Base-by-base conservation (phyloP, 30 jellyfish, hydroid and myxozoan genomes). In the Chrysaora quinquecirrha region DNA sequence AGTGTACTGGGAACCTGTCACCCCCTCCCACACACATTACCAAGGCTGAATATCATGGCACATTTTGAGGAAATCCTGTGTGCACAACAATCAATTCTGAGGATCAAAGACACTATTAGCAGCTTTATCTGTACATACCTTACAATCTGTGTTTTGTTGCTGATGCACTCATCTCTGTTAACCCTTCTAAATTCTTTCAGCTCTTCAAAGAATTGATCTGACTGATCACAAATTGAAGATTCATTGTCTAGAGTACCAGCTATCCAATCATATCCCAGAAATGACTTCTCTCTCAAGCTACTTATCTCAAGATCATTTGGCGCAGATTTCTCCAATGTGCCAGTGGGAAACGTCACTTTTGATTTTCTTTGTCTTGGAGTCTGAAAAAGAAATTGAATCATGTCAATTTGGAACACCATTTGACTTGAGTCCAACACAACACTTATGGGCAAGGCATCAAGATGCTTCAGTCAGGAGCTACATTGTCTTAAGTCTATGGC, bases 231-330 rank as follows among this genome's bases (percentile, higher is more conserved):
- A n/a, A 50, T 64, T 24, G 50, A 54, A 16, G 86, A 58, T 28
- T 16, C 67, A 84, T 89, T 89, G 73, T 38, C 94, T 34, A 86
- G 87, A 14, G 56, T 27, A 7, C 91, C 87, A 23, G 97, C 97
- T 48, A 90, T 90, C 97, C 97, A 90, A 74, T 90, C 97, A 84
- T 90, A 90, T 47, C 97, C 97, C 62, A 90, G 56, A 43, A 90
- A 30, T 27, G 97, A 83, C 62, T 70, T 83, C 9, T 89, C 97
- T 7, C 56, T 52, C 27, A 54, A 21, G 30, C 60, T 70, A 3
- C 43, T 62, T 1, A 25, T 24, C 22, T 33, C 28, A 0, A 22
- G 74, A 31, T 25, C 11, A 1, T 27, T 33, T 21, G 22, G 61
- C n/a, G 24, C 23, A 28, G 21, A 25, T 19, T 64, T 49, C 30